Conservation (phyloP, 53 echinoderm and acorn worm genomes). For the Holothuria scabra region DNA sequence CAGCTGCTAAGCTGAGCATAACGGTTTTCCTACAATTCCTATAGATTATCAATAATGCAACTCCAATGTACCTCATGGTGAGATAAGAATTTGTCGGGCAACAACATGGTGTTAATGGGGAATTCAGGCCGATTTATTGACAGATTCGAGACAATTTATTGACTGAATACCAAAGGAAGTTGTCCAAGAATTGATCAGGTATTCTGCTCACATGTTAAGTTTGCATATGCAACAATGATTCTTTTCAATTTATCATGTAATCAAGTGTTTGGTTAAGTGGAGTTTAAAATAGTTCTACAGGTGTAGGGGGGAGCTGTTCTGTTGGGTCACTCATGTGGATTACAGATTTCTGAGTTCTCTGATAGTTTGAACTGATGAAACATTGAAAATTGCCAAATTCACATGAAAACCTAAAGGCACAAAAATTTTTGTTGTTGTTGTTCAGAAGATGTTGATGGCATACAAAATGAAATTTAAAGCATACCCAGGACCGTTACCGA, state of each 20-base stretch:
- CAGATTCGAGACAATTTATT: neutral
- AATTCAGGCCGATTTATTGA: slow-evolving; percentile 1
- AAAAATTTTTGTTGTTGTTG: no score
- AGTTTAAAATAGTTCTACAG: no score
- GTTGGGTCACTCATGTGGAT: no score
- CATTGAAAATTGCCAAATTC: no score
- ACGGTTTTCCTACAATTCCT: neutral
- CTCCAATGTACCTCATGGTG: slow-evolving; percentile 1
- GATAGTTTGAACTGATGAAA: no score
- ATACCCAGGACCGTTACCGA: no score
- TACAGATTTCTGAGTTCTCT: no score
- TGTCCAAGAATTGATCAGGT: neutral
- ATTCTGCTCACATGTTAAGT: slow-evolving; percentile 5
- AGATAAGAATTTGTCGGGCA: slow-evolving; percentile 35
- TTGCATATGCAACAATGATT: slow-evolving; percentile 11
- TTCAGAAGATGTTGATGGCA: no score
- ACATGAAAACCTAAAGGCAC: no score
- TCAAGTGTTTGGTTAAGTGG: slow-evolving; percentile 1
- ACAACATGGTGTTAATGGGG: slow-evolving; percentile 13
- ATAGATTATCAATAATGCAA: slow-evolving; percentile 30
- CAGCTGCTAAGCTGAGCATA: slow-evolving; percentile 25
- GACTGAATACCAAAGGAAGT: neutral
- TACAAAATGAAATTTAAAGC: no score
- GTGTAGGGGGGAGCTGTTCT: no score
- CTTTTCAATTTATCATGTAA: slow-evolving; percentile 11